A percentile compares a stretch with the other conserved stretches of the same genome.
These are phyloP conservation scores for Oncorhynchus mykiss DNA, from an alignment of 2,113 vertebrate species.

Conservation along the genomic window DNA sequence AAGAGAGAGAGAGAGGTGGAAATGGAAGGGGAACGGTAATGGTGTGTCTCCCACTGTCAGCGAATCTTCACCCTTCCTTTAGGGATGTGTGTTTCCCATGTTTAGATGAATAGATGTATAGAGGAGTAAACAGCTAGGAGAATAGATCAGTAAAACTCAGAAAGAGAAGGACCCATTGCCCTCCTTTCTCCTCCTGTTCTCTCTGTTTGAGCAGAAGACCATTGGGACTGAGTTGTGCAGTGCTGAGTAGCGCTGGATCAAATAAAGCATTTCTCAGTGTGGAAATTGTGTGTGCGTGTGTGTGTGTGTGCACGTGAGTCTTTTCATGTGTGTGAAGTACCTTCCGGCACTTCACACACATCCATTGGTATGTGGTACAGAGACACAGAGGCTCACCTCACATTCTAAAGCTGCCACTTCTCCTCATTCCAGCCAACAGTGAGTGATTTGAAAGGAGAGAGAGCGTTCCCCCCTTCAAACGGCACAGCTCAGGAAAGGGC, in stretches of 20 bases:
- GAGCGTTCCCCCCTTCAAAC: slow-evolving; percentile 33
- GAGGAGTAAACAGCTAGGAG: slow-evolving; percentile 33
- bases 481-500: slow-evolving; percentile 1
- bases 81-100: slow-evolving; percentile 16
- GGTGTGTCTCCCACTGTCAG: slow-evolving; percentile 5
- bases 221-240: background rate
- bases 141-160: no score
- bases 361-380: background rate
- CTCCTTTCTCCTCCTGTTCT: background rate
- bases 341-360: background rate
- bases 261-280: background rate
- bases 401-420: background rate
- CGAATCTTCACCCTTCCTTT: slow-evolving; percentile 18
- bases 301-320: background rate
- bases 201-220: background rate
- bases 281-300: background rate
- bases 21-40: slow-evolving; percentile 9
- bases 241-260: background rate
- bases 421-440: slow-evolving; percentile 20
- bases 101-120: slow-evolving; percentile 27
- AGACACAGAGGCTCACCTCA: background rate
- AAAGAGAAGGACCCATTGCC: background rate
- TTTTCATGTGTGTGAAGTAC: slow-evolving; percentile 31
- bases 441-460: slow-evolving; percentile 32
- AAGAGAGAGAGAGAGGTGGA: slow-evolving; percentile 8